Conservation (phyloP, 2,888 invertebrate genomes). For the Podabrus alpinus region DNA sequence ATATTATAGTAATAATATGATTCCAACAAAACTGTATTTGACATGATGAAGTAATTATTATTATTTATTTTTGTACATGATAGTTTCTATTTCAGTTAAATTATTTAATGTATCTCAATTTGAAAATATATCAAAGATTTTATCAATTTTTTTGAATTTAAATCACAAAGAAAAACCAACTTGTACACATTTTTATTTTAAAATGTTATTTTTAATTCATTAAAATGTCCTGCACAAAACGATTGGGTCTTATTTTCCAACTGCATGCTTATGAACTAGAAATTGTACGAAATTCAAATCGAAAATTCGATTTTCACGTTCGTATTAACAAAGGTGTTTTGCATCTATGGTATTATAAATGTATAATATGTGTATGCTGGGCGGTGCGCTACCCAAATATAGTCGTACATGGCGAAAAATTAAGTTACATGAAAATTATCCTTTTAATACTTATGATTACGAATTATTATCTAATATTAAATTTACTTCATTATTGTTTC, state of each 20-base stretch:
- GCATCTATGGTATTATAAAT: no score
- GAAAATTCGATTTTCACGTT: no score
- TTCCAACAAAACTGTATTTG: not conserved
- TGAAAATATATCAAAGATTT: not conserved
- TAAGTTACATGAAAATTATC: not conserved
- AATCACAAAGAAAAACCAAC: not conserved
- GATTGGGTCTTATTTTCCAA: not conserved
- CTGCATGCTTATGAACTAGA: not conserved
- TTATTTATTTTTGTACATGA: not conserved
- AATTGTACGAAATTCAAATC: no score
- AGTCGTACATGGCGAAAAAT: not conserved
- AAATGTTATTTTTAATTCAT: not conserved
- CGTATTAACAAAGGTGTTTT: no score
- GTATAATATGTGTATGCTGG: not conserved
- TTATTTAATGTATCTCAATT: conserved; percentile 1
- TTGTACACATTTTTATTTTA: not conserved
- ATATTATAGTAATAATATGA: not conserved
- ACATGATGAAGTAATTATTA: not conserved
- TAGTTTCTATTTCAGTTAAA: not conserved
- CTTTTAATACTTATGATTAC: not conserved
- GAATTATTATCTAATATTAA: not conserved
- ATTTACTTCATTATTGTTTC: not conserved
- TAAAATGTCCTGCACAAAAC: not conserved
- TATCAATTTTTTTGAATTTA: not conserved
- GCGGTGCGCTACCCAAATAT: not conserved